These are phyloP conservation scores for Phacellophora camtschatica DNA, from an alignment of 30 jellyfish, hydroid and myxozoan species.

Conservation along the genomic window DNA sequence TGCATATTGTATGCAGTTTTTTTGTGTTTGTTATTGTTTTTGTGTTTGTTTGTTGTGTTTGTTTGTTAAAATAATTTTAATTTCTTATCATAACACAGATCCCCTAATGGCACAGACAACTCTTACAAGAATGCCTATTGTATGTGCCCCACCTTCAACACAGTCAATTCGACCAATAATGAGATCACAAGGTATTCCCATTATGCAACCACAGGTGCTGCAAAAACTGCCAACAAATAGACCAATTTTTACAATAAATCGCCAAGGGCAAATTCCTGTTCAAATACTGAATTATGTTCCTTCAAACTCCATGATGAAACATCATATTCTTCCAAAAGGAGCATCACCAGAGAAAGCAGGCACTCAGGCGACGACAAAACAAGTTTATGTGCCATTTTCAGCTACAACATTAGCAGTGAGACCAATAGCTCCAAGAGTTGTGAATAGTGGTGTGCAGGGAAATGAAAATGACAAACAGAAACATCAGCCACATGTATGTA, in stretches of 20 bases:
- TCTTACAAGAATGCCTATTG: constrained; percentile 14
- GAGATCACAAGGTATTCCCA: constrained; percentile 15
- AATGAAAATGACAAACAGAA: constrained; percentile 20
- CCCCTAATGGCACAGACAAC: constrained; percentile 50
- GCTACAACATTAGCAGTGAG: constrained; percentile 48
- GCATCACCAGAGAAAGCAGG: constrained; percentile 54
- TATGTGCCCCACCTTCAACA: constrained; percentile 11
- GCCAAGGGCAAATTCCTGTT: constrained; percentile 45
- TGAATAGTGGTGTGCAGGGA: not conserved
- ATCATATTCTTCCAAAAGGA: constrained; percentile 39
- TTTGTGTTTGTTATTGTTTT: too few species aligned
- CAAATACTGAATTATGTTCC: constrained; percentile 36
- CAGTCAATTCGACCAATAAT: not conserved
- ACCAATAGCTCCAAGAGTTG: constrained; percentile 66
- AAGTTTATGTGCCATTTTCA: constrained; percentile 46
- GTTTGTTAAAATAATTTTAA: too few species aligned
- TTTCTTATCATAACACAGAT: not conserved
- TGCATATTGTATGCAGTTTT: too few species aligned
- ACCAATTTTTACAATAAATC: constrained; percentile 22
- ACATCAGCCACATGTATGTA: constrained; percentile 25
- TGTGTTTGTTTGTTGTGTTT: too few species aligned
- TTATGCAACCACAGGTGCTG: constrained; percentile 21
- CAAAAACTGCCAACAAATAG: constrained; percentile 13
- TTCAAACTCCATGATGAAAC: not conserved
- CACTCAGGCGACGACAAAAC: constrained; percentile 9